Base-by-base conservation (phyloP, 2,113 vertebrate species). In the Lutjanus erythropterus region DNA sequence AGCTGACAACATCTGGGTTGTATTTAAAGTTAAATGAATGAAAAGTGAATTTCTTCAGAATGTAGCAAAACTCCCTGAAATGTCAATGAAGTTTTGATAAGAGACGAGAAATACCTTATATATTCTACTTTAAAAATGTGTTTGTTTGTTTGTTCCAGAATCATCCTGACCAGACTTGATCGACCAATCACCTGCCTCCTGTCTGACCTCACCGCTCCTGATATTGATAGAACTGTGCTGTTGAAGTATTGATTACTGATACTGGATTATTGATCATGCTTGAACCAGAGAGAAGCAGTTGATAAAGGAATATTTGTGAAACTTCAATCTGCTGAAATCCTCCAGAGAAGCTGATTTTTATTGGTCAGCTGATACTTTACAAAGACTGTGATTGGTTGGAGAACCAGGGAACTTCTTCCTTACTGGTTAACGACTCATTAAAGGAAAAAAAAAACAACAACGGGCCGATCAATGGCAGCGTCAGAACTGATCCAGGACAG, bases 401-500 rank as follows among this genome's bases (percentile, higher is more conserved):
- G 0, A 61, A 18, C 5, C 7, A 16, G 18, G 1, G 4, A 11
- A 60, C 14, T 21, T 31, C 39, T 23, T 58, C 21, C 37, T 59
- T 18, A 65, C 59, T 80, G 66, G 27, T 50, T 25, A 10, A 3
- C 9, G 10, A 10, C 25, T 47, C 3, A 9, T 35, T 65, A 3
- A 23, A 27, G 15, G 10, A 35, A 11, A 44, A 11, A 16, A 46
- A 35, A 11, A 44, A 11, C 10, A 46, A 12, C 25, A 50, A 3
- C 29, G 27, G 31, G 23, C 4, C 6, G 0, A 52, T 41, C 58
- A 3, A 93, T 93, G 92, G 87, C 91, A 0, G 89, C 88, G 0
- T 75, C 89, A 3, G 86, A 92, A 2, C 80, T 88, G 70, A 87
- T 93, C 64, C 70, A 61, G 10, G 76, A 84, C 5, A 7, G 31